Base-by-base conservation (phyloP, 2,888 invertebrate species). In the Leucophenga montana region DNA sequence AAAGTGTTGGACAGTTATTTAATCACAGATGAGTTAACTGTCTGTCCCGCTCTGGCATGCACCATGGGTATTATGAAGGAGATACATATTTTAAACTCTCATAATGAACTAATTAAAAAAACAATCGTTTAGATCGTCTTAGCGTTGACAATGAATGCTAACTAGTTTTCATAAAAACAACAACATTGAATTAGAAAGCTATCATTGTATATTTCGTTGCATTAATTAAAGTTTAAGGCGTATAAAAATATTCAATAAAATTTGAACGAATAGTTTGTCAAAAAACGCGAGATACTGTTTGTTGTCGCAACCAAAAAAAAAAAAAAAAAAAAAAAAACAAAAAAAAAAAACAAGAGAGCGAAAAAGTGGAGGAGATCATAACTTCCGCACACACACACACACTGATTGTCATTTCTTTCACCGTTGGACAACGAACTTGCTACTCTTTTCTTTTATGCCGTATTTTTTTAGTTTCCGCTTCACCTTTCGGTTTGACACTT, bases 281-380 rank as follows among this genome's bases (percentile, higher is more conserved):
- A 39, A 39, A 39, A 39, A 39, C 3, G 4, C 27, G 27, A 27
- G 27, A 27, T 2, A 27, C 3, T 27, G 27, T 3, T 27, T 27
- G 39, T 18, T 13, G 16, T 33, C 50, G 14, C 14, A 27, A 27
- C n/a, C n/a, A 22, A 33, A 44, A 11, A 11, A 11, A n/a, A 6
- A 11, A 22, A 56, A 18, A n/a, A 39, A 48, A 71, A 73, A 81
- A 73, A 71, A 75, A 78, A 78, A 81, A 78, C n/a, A n/a, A n/a
- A n/a, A n/a, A n/a, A n/a, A 11, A n/a, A 6, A 11, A 22, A 56
- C 27, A n/a, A 39, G 54, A 71, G 74, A 81, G 74, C 72, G 77
- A 78, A 78, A 81, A 78, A 64, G 20, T 16, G 50, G 20, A 22
- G 33, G 62, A 53, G 59, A 11, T 16, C 27, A 11, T 27, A 56